These are phyloP conservation scores for Trogon surrucura DNA, from an alignment of 2,113 vertebrate genomes.

Conservation along the genomic window DNA sequence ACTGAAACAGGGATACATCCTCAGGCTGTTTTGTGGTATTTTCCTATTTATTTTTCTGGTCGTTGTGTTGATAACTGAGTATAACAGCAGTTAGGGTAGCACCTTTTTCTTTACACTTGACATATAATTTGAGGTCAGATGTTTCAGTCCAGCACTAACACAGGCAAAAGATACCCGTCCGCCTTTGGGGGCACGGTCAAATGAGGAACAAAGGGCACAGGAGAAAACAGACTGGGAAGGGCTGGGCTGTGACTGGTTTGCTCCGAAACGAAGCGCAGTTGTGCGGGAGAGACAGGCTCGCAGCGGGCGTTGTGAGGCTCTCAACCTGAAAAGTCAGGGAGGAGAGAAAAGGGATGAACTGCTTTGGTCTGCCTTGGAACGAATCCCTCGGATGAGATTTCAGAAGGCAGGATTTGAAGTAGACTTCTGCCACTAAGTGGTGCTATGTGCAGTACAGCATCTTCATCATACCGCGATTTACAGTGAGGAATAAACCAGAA, in stretches of 20 bases:
- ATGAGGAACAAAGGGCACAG: fast-evolving
- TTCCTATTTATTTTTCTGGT: not conserved
- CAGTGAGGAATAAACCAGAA: not conserved
- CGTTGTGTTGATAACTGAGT: not conserved
- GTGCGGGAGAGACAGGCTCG: not conserved
- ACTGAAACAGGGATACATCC: not conserved
- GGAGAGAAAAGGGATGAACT: not conserved
- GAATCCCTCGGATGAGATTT: fast-evolving
- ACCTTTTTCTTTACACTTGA: not conserved
- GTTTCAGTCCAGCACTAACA: not conserved
- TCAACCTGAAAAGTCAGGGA: fast-evolving
- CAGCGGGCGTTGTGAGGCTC: not conserved
- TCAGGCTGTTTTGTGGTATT: not conserved
- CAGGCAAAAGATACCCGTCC: not conserved
- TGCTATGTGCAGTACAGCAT: conserved; percentile 39
- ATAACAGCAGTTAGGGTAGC: not conserved
- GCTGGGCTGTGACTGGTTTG: fast-evolving
- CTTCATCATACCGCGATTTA: fast-evolving
- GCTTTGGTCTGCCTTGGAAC: not conserved
- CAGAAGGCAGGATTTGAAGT: not conserved
- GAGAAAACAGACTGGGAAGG: not conserved
- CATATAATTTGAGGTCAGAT: not conserved
- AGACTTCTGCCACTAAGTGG: conserved; percentile 65
- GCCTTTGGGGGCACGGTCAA: fast-evolving
- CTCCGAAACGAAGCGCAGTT: not conserved